Percentiles rank a stretch among this genome's conserved stretches.
Conservation (phyloP, 2,888 invertebrate species). For the Drosophila anomalata region DNA sequence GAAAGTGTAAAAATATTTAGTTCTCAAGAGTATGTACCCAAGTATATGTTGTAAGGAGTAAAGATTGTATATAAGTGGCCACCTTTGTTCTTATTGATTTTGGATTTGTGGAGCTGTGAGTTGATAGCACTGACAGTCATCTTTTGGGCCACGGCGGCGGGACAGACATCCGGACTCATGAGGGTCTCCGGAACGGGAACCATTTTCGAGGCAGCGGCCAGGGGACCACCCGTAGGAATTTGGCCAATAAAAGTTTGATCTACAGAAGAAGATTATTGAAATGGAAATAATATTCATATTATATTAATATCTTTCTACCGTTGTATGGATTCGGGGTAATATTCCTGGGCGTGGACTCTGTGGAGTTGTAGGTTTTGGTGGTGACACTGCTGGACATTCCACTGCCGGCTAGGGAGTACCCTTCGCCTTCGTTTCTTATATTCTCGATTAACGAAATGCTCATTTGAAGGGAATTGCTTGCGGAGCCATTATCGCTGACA, state of each 20-base stretch:
- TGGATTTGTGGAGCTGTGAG: constrained; percentile 80
- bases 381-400: constrained; percentile 75
- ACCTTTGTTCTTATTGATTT: constrained; percentile 83
- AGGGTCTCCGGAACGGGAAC: constrained; percentile 94
- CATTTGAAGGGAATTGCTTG: constrained; percentile 82
- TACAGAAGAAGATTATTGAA: constrained; percentile 22
- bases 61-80: constrained; percentile 12
- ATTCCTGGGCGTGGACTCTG: constrained; percentile 83
- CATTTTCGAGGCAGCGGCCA: constrained; percentile 93
- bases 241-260: constrained; percentile 75
- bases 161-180: constrained; percentile 90
- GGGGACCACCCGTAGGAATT: constrained; percentile 84
- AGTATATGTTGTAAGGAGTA: not conserved
- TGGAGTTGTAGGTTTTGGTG: constrained; percentile 80
- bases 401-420: constrained; percentile 80
- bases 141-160: constrained; percentile 81
- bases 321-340: constrained; percentile 83
- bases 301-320: constrained; percentile 58
- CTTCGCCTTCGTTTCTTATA: constrained; percentile 85
- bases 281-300: not conserved
- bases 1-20: constrained; percentile 4
- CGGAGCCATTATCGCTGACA: constrained; percentile 75
- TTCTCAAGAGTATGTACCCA: not conserved
- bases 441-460: constrained; percentile 84
- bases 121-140: constrained; percentile 79